phyloP scores from a whole-genome alignment of 2,113 vertebrate genomes.

The Cyphomyrus discorhynchus region DNA sequence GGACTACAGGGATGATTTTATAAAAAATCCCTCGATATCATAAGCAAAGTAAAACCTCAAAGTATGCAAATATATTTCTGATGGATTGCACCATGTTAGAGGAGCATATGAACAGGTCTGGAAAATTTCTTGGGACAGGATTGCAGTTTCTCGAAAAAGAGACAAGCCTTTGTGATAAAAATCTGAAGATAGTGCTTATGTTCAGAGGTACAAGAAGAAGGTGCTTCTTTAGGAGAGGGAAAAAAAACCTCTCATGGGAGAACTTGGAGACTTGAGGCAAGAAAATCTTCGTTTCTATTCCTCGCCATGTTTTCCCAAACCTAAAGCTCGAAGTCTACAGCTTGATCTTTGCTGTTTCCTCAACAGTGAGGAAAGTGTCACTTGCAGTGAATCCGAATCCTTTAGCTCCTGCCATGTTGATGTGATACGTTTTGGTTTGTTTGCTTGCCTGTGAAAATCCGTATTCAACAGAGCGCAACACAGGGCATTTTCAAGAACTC shows the following conservation, averaged over 20 bases:
- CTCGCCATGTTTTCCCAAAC: not conserved
- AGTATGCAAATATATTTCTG: not conserved
- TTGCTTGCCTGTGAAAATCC: not conserved
- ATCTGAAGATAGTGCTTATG: not conserved
- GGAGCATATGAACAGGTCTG: not conserved
- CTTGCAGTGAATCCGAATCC: not conserved
- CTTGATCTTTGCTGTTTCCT: not conserved
- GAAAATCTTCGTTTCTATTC: not conserved
- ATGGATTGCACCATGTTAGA: not conserved
- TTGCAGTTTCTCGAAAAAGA: not conserved
- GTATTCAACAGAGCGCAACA: not conserved
- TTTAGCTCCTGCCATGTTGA: not conserved
- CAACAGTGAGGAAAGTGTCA: not conserved
- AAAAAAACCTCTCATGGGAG: not conserved
- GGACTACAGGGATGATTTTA: not conserved
- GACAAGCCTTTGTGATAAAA: not conserved
- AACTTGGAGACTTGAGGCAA: not conserved
- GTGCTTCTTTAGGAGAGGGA: not conserved
- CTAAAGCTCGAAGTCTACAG: not conserved
- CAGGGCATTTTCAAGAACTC: not conserved
- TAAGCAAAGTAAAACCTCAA: not conserved
- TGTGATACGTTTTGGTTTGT: not conserved
- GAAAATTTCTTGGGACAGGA: not conserved
- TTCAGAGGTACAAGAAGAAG: not conserved
- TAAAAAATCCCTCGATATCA: not conserved